Conservation (phyloP, 2,113 vertebrate genomes). For the Thermophis baileyi region DNA sequence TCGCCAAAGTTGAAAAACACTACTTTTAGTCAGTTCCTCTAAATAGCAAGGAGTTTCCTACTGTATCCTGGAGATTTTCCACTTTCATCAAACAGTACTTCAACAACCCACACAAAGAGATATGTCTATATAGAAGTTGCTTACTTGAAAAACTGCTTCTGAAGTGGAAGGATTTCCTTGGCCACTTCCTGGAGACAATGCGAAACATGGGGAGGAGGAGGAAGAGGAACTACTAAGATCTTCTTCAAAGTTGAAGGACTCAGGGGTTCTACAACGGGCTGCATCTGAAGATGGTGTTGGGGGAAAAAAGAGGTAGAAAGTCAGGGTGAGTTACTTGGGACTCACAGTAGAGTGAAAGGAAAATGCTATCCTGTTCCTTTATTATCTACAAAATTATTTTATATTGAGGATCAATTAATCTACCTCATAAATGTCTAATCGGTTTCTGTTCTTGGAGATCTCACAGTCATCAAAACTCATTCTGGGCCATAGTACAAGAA, state of each 20-base stretch:
- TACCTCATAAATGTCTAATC: too few relatives aligned
- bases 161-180: constrained; percentile 67
- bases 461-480: not conserved
- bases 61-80: not conserved
- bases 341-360: not conserved
- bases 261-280: constrained; percentile 61
- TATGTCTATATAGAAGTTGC: not conserved
- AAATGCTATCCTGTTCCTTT: not conserved
- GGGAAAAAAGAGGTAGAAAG: not conserved
- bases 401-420: too few relatives aligned
- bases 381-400: not conserved
- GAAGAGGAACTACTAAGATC: constrained; percentile 72
- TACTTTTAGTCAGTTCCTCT: not conserved
- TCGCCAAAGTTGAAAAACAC: not conserved
- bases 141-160: constrained; percentile 65
- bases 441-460: not conserved
- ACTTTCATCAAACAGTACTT: too few relatives aligned
- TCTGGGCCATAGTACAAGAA: not conserved
- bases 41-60: not conserved
- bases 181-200: constrained; percentile 61
- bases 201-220: constrained; percentile 66
- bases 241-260: constrained; percentile 75
- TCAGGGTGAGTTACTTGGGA: not conserved
- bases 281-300: constrained; percentile 35
- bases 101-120: not conserved